Evolutionary conservation across 2,888 invertebrate genomes (phyloP).

Genomic region (Harpalus rubripes): DNA sequence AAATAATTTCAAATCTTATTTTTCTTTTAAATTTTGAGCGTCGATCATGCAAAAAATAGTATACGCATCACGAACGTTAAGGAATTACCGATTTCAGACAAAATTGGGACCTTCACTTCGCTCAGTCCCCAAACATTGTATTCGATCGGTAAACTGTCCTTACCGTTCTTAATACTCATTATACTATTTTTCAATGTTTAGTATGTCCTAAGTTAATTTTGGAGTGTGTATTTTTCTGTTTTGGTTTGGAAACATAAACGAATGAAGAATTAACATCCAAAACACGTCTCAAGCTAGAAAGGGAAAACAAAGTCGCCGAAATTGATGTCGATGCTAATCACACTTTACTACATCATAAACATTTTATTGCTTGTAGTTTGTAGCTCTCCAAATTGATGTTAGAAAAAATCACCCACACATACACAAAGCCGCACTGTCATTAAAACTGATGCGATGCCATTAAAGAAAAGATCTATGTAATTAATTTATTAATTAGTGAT

Average conservation of each 20-base stretch:
- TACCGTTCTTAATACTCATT: too few species aligned
- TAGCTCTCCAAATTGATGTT: constrained; percentile 11
- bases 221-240: background rate
- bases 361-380: constrained; percentile 26
- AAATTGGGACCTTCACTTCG: too few species aligned
- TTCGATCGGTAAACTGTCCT: too few species aligned
- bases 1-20: too few species aligned
- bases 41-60: too few species aligned
- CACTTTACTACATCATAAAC: constrained; percentile 10
- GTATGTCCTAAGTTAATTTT: background rate
- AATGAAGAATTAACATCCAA: constrained; percentile 1
- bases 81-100: too few species aligned
- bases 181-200: too few species aligned
- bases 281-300: background rate
- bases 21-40: too few species aligned
- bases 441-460: background rate
- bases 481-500: too few species aligned
- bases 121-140: too few species aligned
- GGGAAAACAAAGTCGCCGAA: constrained; percentile 25
- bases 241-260: background rate
- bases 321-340: constrained; percentile 5
- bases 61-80: too few species aligned
- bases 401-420: background rate
- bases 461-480: too few species aligned
- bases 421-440: background rate